Evolutionary conservation across 2,797 vertebrate species (phyloP), one percentile per base, ranked within the genome.

Genomic region (Oryzias dopingdopingensis): DNA sequence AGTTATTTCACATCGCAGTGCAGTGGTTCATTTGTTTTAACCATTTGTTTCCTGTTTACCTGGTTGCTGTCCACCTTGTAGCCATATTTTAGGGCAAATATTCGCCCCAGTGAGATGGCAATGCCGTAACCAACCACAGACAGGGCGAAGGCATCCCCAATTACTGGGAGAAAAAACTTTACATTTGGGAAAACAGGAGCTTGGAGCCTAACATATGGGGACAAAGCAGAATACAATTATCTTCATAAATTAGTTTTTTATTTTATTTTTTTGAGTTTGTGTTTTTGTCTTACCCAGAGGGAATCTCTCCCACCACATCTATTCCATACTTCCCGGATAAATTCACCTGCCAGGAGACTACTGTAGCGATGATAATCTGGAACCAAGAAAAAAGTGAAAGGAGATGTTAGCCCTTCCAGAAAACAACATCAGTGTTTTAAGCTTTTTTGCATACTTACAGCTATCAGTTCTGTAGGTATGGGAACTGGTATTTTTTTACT

Each of bases 11-110:
- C 48, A 61, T 4, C 0, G 26, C 2, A 6, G 24, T 3, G 12
- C 14, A 46, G 44, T 4, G 42, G 0, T 6, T 49, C 1, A 18
- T 41, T 5, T 5, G 6, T 24, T 1, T 24, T 24, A 1, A 18
- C 17, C 0, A 16, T 41, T 14, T 6, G 6, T 57, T 61, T 4
- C 2, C 18, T 43, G 6, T 52, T 52, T 67, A 91, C 92, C 94
- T 99, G 97, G 85, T 96, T 99, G 85, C 95, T 96, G 84, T 99
- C 94, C 74, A 99, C 95, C 55, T 91, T 94, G 91, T 99, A 99
- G 67, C 95, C 95, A 0, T 99, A 96, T 79, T 95, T 96, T 13
- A 97, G 83, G 13, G 94, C 96, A 32, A 98, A 99, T 80, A 94
- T 99, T 81, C 96, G 93, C 43, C 95, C 97, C 56, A 99, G 81